A percentile compares a stretch with the other conserved stretches of the same genome.
Conservation (phyloP, 2,113 vertebrate species). For the Sinocyclocheilus anophthalmus region DNA sequence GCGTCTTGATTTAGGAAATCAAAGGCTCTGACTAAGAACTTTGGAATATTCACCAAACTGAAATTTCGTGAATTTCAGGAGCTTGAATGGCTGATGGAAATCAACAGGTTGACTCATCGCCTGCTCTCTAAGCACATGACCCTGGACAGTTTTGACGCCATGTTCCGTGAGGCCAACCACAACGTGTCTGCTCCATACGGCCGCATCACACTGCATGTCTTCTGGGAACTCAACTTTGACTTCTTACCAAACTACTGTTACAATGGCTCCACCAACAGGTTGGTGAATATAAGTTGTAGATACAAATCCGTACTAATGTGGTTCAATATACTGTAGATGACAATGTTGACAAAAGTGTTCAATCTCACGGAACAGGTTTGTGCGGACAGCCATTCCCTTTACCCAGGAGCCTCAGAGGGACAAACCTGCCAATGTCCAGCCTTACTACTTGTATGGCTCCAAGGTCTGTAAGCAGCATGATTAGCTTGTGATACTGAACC, state of each 20-base stretch:
- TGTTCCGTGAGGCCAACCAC: constrained; percentile 99
- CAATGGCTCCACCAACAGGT: constrained; percentile 98
- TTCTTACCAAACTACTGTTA: constrained; percentile 99
- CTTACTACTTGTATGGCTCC: constrained; percentile 98
- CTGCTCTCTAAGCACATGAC: constrained; percentile 97
- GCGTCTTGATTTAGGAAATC: background rate
- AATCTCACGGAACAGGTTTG: constrained; percentile 80
- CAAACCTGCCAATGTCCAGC: constrained; percentile 97
- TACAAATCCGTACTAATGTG: background rate
- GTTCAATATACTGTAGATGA: background rate
- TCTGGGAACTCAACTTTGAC: constrained; percentile 99
- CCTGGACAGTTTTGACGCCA: constrained; percentile 97
- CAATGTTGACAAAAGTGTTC: background rate
- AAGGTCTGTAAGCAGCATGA: constrained; percentile 80
- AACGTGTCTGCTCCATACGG: constrained; percentile 98
- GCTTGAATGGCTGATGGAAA: constrained; percentile 96
- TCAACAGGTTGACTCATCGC: constrained; percentile 94
- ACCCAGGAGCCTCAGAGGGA: constrained; percentile 98
- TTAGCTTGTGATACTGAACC: background rate
- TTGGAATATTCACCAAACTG: background rate
- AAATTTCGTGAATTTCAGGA: constrained; percentile 75
- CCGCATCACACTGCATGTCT: constrained; percentile 96
- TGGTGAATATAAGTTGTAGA: constrained; percentile 35
- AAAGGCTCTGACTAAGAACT: background rate
- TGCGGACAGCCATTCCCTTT: constrained; percentile 97